Evolutionary conservation across 2,888 invertebrate genomes (phyloP).

Genomic region (Portevinia maculata): DNA sequence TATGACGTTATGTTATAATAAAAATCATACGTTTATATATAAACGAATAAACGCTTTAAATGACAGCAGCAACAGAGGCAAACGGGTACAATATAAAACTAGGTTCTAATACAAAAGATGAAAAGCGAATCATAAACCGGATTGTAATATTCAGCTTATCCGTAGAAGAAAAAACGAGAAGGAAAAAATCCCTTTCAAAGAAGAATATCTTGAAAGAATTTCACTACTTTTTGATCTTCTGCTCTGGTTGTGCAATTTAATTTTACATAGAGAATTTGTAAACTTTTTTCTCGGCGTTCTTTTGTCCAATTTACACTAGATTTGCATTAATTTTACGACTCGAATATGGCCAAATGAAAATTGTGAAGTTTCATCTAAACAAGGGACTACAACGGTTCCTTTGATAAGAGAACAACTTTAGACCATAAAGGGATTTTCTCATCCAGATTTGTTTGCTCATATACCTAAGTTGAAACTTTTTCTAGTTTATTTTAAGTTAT

Average conservation of each 20-base stretch:
- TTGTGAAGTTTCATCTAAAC: background rate
- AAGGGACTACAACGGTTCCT: no score
- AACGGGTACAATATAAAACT: conserved; percentile 55
- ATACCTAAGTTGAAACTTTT: no score
- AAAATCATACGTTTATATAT: background rate
- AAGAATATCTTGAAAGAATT: conserved; percentile 36
- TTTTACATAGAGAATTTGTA: conserved; percentile 43
- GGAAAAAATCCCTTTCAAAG: conserved; percentile 20
- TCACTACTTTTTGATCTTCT: conserved; percentile 40
- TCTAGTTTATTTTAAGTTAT: no score
- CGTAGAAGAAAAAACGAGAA: background rate
- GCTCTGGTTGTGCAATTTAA: conserved; percentile 25
- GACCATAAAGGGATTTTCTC: no score
- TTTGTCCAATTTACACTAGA: conserved; percentile 65
- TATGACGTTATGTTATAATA: conserved; percentile 12
- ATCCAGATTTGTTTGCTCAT: no score
- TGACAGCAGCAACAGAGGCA: conserved; percentile 35
- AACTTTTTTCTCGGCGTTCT: conserved; percentile 37
- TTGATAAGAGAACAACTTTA: no score
- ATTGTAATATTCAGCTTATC: conserved; percentile 52
- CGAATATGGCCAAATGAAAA: conserved; percentile 35
- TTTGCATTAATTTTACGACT: conserved; percentile 66
- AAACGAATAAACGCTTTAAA: conserved; percentile 26
- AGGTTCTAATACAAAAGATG: conserved; percentile 40
- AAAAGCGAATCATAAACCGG: conserved; percentile 50